These are phyloP conservation scores for Euschistus heros DNA, from an alignment of 1,140 invertebrate genomes.

Conservation along the genomic window DNA sequence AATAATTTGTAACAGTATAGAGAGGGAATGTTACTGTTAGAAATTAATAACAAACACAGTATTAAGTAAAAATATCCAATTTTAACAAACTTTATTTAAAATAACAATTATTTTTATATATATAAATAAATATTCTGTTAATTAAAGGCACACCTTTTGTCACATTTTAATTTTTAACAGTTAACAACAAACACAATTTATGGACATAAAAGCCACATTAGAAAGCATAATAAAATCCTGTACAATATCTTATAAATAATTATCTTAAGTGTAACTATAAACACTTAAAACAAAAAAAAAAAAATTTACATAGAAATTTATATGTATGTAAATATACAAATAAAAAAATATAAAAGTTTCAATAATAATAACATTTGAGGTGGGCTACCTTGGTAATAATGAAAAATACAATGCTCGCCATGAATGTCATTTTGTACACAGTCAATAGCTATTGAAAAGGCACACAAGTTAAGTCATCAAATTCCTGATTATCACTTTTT, in stretches of 20 bases:
- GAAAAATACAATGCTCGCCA: not conserved
- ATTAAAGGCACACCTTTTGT: conserved; percentile 11
- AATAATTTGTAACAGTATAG: no score
- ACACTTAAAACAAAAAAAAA: not conserved
- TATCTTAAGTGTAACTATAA: not conserved
- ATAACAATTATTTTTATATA: conserved; percentile 7
- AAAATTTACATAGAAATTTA: no score
- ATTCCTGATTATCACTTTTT: not conserved
- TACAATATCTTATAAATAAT: conserved; percentile 5
- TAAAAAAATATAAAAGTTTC: conserved; percentile 17
- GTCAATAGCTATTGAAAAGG: not conserved
- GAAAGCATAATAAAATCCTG: not conserved
- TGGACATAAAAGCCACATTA: conserved; percentile 5
- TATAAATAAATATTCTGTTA: conserved; percentile 17
- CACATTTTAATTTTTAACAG: not conserved
- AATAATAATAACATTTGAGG: conserved; percentile 13
- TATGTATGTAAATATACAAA: not conserved
- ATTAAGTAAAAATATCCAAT: no score
- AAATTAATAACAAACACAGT: no score
- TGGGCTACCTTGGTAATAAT: conserved; percentile 10
- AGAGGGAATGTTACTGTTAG: no score
- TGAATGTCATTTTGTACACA: not conserved
- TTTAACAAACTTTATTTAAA: not conserved
- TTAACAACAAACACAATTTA: conserved; percentile 2
- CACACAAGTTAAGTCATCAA: not conserved